Conservation (phyloP, 2,888 invertebrate species). For the Doris montereyensis region DNA sequence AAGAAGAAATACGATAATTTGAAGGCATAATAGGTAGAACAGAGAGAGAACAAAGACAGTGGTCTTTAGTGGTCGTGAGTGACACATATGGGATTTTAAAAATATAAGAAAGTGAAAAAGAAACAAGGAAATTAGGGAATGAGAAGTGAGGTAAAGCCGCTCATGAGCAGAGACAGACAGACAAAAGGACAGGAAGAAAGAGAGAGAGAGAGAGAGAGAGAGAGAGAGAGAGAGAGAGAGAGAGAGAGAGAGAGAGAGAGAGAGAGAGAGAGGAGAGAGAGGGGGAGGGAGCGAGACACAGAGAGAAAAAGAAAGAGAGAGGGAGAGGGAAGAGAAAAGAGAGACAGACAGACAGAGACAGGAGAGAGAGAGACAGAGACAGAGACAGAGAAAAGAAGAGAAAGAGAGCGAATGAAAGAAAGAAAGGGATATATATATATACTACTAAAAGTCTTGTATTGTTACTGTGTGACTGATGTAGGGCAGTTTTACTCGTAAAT, state of each 20-base stretch:
- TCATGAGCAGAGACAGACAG: neutral
- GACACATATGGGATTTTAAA: no score
- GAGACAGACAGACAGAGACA: neutral
- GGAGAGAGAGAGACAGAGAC: conserved; percentile 16
- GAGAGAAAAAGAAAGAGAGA: conserved; percentile 13
- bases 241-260: conserved; percentile 5
- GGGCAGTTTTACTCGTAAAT: neutral
- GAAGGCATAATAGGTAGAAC: no score
- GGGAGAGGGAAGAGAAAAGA: conserved; percentile 7
- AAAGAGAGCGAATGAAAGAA: neutral
- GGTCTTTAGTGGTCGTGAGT: no score
- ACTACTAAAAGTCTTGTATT: no score
- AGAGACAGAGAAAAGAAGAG: neutral
- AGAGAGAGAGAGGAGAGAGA: neutral
- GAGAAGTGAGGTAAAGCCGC: neutral
- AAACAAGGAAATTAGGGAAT: no score
- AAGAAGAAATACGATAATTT: no score
- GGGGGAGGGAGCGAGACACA: neutral
- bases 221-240: conserved; percentile 20
- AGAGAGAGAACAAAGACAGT: no score
- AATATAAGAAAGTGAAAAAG: no score
- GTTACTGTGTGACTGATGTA: no score
- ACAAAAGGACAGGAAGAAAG: neutral
- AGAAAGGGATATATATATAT: no score
- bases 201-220: conserved; percentile 7